Evolutionary conservation across 1,140 invertebrate species (phyloP), one percentile per base, ranked within the genome.

Genomic region (Hydropsyche tenuis): DNA sequence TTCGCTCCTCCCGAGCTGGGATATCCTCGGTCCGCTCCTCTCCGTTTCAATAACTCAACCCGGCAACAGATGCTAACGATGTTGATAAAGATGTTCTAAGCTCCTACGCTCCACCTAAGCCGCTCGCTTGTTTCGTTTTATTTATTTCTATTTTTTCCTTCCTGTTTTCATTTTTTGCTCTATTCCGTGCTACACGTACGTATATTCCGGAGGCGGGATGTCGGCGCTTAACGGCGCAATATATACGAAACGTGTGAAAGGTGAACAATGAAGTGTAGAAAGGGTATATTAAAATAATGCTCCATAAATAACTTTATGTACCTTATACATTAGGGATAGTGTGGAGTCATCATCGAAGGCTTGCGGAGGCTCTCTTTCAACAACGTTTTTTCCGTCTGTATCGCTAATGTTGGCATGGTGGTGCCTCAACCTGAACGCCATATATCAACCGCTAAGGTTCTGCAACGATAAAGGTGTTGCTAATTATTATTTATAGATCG

Each of bases 71-170:
- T 70, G 68, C 68, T 70, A 70, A 70, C 68, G 68, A 70, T 70
- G 68, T 70, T 70, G 68, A 70, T 70, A 70, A 70, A 70, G 68
- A 70, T 70, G 68, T 70, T 70, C 68, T 56, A 70, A 70, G 68
- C 51, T 56, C 1, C 68, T 42, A 42, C n/a, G 16, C n/a, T 56
- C 12, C 37, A 14, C 27, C 68, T 70, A 56, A 70, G 48, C 46
- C 68, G 25, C 51, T 70, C 56, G 30, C 30, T 37, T 51, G 14
- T 23, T 7, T 5, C 23, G 56, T 60, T 22, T 60, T 60, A 23
- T 60, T 7, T 60, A 60, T 20, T 23, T 43, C n/a, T 65, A 65
- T 43, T 65, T 43, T 65, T 16, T 65, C 30, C 30, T 37, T 37
- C 30, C 30, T 9, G 30, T 65, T 43, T 65, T 65, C 11, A 2